Evolutionary conservation across 2,888 invertebrate species (phyloP), one percentile per base, ranked within the genome.

Genomic region (Acheta domesticus): DNA sequence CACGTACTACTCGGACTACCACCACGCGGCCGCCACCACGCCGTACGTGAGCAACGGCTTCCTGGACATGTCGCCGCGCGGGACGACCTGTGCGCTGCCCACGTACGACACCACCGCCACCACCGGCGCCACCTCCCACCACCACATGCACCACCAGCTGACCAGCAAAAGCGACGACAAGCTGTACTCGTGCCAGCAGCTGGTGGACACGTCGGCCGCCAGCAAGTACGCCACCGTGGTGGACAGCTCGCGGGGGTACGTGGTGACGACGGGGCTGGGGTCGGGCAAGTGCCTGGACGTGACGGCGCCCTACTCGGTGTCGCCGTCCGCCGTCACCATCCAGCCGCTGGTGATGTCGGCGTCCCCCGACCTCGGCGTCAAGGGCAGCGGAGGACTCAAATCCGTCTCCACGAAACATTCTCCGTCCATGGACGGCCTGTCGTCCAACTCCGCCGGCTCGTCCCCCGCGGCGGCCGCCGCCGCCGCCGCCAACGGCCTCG

Each of bases 1-100:
- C 74, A 90, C 92, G 8, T 96, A 96, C 86, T 94, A 94, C 85
- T 92, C 93, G 0, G 93, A 93, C 77, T 93, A 93, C 84, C 83
- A 82, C 79, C 81, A 81, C 75, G 78, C 79, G 77, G 82, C 83
- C n/a, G 77, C 82, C 21, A 79, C 80, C 16, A 80, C 82, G 49
- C 82, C 83, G 36, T 83, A 83, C 77, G 82, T 82, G 20, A 79
- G 81, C 73, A 83, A 83, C 77, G 82, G 82, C 78, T 96, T 96
- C 87, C 89, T 96, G 81, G 94, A 94, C 84, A 93, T 93, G 82
- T 91, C 93, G 0, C 89, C 92, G 14, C 90, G 92, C 23, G 89
- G 90, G 11, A 88, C 90, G 1, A 88, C 90, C 78, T 89, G 90
- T 83, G 88, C 89, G 21, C 88, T 91, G 16, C 91, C 91, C 1